Conservation (phyloP, 2,113 vertebrate species). For the Fregata magnificens region DNA sequence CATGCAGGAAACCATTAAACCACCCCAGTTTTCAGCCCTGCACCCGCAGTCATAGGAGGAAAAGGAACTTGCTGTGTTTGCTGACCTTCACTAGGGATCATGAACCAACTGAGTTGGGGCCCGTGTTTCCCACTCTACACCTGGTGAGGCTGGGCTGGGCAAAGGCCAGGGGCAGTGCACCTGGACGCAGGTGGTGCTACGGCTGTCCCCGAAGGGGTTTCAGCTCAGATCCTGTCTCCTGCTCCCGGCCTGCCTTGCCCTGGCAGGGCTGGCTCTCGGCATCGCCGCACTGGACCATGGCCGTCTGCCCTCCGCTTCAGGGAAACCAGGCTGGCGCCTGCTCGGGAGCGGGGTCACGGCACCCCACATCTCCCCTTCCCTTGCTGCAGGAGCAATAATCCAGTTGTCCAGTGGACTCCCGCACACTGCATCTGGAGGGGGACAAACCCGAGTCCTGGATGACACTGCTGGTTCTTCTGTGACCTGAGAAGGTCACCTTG, state of each 20-base stretch:
- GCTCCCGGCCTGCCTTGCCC: neutral
- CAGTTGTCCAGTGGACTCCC: neutral
- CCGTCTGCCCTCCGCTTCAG: accelerated
- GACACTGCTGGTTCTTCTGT: neutral
- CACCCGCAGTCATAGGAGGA: neutral
- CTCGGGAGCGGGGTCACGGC: neutral
- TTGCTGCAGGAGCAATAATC: neutral
- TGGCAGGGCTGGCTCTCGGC: neutral
- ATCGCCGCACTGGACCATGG: accelerated
- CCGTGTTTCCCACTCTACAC: accelerated
- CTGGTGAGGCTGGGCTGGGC: neutral
- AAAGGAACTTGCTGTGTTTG: neutral
- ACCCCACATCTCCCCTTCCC: neutral
- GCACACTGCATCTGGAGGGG: neutral
- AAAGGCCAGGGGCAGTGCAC: neutral
- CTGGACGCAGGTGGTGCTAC: neutral
- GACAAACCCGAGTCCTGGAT: accelerated
- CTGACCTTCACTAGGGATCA: neutral
- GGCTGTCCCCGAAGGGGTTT: neutral
- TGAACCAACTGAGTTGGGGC: accelerated
- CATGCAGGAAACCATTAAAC: neutral
- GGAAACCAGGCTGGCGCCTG: neutral
- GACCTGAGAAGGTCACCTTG: neutral
- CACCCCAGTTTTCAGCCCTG: neutral
- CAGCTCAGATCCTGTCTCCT: neutral